Evolutionary conservation across 2,113 vertebrate genomes (phyloP).

Genomic region (Phycodurus eques): DNA sequence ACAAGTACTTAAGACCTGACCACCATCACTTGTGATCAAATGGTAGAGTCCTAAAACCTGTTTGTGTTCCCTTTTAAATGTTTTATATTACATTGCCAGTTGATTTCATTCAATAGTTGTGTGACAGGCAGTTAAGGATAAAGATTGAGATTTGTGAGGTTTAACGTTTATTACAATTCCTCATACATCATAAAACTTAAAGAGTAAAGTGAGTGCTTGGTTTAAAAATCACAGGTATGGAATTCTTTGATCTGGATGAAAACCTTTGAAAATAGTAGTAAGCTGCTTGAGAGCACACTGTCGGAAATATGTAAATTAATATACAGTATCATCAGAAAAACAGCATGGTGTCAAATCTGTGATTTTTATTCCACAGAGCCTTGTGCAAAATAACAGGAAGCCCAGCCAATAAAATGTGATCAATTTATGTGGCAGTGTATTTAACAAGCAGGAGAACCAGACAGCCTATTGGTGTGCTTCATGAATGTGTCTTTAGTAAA

Average conservation of each 20-base stretch:
- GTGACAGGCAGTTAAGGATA: too few species aligned
- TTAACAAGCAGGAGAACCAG: not conserved
- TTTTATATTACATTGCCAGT: too few species aligned
- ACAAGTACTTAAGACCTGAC: not conserved
- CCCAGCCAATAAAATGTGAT: not conserved
- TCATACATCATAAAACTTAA: not conserved
- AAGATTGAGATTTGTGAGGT: not conserved
- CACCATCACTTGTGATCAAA: too few species aligned
- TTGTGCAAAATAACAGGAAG: not conserved
- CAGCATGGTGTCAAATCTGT: not conserved
- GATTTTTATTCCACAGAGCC: not conserved
- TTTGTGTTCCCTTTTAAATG: too few species aligned
- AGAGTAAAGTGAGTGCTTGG: not conserved
- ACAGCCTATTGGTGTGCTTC: conserved; percentile 77
- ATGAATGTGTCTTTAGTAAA: conserved; percentile 83
- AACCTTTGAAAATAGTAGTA: not conserved
- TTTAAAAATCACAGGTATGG: not conserved
- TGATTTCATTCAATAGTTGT: not conserved
- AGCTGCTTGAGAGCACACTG: not conserved
- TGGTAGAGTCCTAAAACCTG: too few species aligned
- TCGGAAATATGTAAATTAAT: not conserved
- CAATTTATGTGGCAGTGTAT: not conserved
- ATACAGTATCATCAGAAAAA: not conserved
- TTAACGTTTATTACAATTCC: too few species aligned
- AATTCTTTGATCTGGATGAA: not conserved